These are phyloP conservation scores for Acrocyrtus sp. DNA, from an alignment of 2,888 invertebrate genomes.

Conservation along the genomic window DNA sequence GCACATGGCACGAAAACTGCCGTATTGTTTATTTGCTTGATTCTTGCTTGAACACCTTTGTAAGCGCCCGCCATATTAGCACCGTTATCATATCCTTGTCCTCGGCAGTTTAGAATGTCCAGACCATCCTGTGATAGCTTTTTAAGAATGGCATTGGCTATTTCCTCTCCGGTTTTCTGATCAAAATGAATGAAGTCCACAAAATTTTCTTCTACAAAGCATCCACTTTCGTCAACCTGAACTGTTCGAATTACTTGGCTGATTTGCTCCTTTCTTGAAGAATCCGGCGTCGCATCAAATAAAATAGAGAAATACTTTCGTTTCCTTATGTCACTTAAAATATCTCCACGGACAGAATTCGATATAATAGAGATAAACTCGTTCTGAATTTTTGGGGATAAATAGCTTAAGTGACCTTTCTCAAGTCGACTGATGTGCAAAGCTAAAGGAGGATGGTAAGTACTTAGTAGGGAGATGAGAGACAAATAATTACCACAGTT, in stretches of 20 bases:
- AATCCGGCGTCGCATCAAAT: conserved; percentile 33
- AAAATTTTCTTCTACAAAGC: conserved; percentile 28
- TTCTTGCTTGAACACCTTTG: conserved; percentile 31
- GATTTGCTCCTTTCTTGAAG: conserved; percentile 25
- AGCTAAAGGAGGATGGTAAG: conserved; percentile 15
- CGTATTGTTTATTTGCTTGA: not conserved
- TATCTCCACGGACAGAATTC: not conserved
- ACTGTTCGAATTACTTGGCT: conserved; percentile 27
- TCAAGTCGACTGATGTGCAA: not conserved
- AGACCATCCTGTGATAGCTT: conserved; percentile 4
- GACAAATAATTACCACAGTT: conserved; percentile 23
- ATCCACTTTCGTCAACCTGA: not conserved
- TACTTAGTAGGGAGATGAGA: conserved; percentile 6
- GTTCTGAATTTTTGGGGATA: conserved; percentile 22
- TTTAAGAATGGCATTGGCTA: conserved; percentile 4
- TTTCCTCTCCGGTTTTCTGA: conserved; percentile 12
- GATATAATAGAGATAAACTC: conserved; percentile 14
- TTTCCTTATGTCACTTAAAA: not conserved
- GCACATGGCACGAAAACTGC: conserved; percentile 12
- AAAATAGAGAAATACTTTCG: conserved; percentile 25
- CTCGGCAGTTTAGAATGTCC: conserved; percentile 27
- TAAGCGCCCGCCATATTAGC: conserved; percentile 37
- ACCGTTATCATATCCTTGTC: conserved; percentile 44
- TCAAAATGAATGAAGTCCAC: not conserved
- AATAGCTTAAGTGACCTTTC: conserved; percentile 1